Percentiles rank a stretch among this genome's conserved stretches.
Evolutionary conservation across 2,888 invertebrate genomes (phyloP).

Genomic region (Cyclophora albipunctata): DNA sequence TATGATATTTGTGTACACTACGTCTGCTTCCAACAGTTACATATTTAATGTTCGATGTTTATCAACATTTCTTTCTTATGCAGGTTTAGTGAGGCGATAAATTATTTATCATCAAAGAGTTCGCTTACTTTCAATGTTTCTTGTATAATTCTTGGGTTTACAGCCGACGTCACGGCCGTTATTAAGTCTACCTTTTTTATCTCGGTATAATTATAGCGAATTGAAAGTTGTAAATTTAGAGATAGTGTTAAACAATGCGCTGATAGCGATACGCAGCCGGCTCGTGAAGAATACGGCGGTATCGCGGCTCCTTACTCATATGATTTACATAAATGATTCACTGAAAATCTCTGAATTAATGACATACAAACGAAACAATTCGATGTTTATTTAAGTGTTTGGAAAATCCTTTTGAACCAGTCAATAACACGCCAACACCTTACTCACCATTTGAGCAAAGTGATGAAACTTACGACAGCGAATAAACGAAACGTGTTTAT

Average conservation of each 20-base stretch:
- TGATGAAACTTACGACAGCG: not conserved
- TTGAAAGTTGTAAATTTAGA: constrained; percentile 27
- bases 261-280: constrained; percentile 33
- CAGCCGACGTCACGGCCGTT: constrained; percentile 50
- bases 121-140: constrained; percentile 68
- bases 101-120: constrained; percentile 73
- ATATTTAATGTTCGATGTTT: constrained; percentile 75
- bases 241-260: constrained; percentile 47
- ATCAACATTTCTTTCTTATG: constrained; percentile 75
- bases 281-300: constrained; percentile 32
- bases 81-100: constrained; percentile 70
- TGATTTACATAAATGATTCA: constrained; percentile 55
- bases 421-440: constrained; percentile 8
- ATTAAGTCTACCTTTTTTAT: constrained; percentile 44
- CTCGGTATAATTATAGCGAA: constrained; percentile 13
- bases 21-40: constrained; percentile 72
- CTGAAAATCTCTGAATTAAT: constrained; percentile 38
- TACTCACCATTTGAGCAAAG: constrained; percentile 5
- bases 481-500: constrained; percentile 26
- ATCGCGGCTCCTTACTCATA: constrained; percentile 41
- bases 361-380: constrained; percentile 27
- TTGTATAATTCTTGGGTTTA: constrained; percentile 52
- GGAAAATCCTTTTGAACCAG: constrained; percentile 12
- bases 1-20: constrained; percentile 47
- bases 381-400: constrained; percentile 14